Evolutionary conservation across 30 jellyfish, hydroid and myxozoan species (phyloP).

Genomic region (Hydra vulgaris): DNA sequence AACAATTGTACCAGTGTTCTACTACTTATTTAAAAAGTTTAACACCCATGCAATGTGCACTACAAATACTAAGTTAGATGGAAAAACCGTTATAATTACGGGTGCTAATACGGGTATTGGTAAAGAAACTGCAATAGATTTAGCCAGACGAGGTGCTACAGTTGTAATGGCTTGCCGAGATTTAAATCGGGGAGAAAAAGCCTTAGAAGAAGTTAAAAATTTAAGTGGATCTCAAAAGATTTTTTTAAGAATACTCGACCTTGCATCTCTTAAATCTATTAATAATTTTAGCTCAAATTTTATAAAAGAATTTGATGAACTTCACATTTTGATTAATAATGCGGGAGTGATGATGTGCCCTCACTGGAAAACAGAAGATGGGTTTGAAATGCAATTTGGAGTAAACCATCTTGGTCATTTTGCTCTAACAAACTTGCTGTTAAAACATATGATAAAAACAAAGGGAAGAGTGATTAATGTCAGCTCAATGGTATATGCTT

Average conservation of each 20-base stretch:
- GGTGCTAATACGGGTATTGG: slow-evolving; percentile 96
- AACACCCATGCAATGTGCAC: slow-evolving; percentile 30
- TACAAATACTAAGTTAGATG: slow-evolving; percentile 59
- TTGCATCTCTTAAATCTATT: slow-evolving; percentile 67
- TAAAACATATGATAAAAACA: slow-evolving; percentile 36
- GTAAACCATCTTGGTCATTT: slow-evolving; percentile 88
- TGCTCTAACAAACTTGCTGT: slow-evolving; percentile 53
- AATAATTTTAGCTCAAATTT: slow-evolving; percentile 51
- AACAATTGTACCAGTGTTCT: too few species aligned
- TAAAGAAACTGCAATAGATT: slow-evolving; percentile 66
- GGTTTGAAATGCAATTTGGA: slow-evolving; percentile 70
- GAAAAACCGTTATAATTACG: too few species aligned
- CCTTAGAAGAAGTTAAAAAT: slow-evolving; percentile 37
- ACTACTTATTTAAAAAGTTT: too few species aligned
- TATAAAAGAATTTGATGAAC: slow-evolving; percentile 29
- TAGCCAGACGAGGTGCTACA: slow-evolving; percentile 85
- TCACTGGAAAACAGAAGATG: slow-evolving; percentile 63
- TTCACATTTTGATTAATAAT: slow-evolving; percentile 75
- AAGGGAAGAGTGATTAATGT: slow-evolving; percentile 73
- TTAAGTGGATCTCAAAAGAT: slow-evolving; percentile 31
- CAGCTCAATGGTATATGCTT: slow-evolving; percentile 50
- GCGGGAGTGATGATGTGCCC: slow-evolving; percentile 77
- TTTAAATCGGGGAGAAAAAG: slow-evolving; percentile 42
- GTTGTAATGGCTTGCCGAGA: slow-evolving; percentile 64
- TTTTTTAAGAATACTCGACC: slow-evolving; percentile 39